Conservation (phyloP, 1,140 invertebrate genomes). For the Papilio machaon region DNA sequence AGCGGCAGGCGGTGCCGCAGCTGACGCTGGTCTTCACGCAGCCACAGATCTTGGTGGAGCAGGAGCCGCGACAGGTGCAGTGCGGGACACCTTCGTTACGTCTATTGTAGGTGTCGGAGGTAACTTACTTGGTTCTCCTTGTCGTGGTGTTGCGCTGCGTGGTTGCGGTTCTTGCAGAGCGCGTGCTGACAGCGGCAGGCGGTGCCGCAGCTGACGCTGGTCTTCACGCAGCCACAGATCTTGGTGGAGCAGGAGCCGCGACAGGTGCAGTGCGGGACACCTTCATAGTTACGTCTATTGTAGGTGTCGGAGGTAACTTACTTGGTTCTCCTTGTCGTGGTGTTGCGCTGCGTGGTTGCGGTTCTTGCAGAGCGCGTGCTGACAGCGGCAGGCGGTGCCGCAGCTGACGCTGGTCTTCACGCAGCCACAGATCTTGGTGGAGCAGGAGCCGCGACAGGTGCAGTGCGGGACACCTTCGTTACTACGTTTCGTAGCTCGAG, state of each 20-base stretch:
- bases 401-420: slow-evolving; percentile 80
- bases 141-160: slow-evolving; percentile 62
- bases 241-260: slow-evolving; percentile 83
- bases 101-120: too few relatives aligned
- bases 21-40: slow-evolving; percentile 80
- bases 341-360: slow-evolving; percentile 58
- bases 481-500: slow-evolving; percentile 75
- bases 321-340: slow-evolving; percentile 72
- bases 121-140: slow-evolving; percentile 61
- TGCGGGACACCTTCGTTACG: slow-evolving; percentile 80
- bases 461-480: slow-evolving; percentile 83
- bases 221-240: slow-evolving; percentile 84
- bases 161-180: slow-evolving; percentile 79
- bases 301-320: not conserved
- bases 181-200: slow-evolving; percentile 82
- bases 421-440: slow-evolving; percentile 83
- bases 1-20: slow-evolving; percentile 82
- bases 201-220: slow-evolving; percentile 70
- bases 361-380: slow-evolving; percentile 79
- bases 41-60: slow-evolving; percentile 82
- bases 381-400: slow-evolving; percentile 81
- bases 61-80: slow-evolving; percentile 84
- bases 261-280: slow-evolving; percentile 83
- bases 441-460: slow-evolving; percentile 84
- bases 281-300: slow-evolving; percentile 59